These are phyloP conservation scores for Sanderia malayensis DNA, from an alignment of 30 jellyfish, hydroid and myxozoan species.

Conservation along the genomic window DNA sequence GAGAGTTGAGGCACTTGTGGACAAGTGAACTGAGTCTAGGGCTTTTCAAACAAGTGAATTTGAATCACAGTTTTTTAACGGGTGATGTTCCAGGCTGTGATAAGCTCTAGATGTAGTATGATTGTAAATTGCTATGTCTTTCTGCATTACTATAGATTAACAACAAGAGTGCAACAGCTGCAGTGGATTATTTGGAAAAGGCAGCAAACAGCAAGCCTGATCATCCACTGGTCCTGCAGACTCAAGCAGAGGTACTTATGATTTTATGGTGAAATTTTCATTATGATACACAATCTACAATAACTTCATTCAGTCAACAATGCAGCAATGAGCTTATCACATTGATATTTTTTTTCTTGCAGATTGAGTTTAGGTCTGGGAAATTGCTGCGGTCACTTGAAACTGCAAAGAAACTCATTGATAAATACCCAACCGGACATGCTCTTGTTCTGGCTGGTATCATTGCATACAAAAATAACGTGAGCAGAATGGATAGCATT, in stretches of 20 bases:
- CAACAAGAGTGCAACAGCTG: constrained; percentile 15
- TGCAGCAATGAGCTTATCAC: too few species aligned
- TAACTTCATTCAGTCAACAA: too few species aligned
- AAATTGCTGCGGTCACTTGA: constrained; percentile 61
- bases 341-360: not conserved
- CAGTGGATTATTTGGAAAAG: constrained; percentile 58
- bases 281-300: too few species aligned
- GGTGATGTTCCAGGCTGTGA: too few species aligned
- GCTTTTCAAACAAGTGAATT: too few species aligned
- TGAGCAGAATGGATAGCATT: too few species aligned
- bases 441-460: constrained; percentile 89
- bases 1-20: too few species aligned
- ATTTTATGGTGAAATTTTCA: too few species aligned
- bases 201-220: constrained; percentile 35
- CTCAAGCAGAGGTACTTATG: constrained; percentile 75
- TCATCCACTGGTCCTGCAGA: constrained; percentile 28
- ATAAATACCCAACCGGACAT: constrained; percentile 68
- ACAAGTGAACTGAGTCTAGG: too few species aligned
- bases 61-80: too few species aligned
- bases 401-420: constrained; percentile 78
- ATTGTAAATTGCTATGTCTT: too few species aligned
- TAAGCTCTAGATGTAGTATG: too few species aligned
- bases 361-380: constrained; percentile 83
- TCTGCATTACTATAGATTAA: not conserved
- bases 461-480: constrained; percentile 75